A percentile compares a stretch with the other conserved stretches of the same genome.
Evolutionary conservation across 2,113 vertebrate genomes (phyloP).

Genomic region (Bolborhynchus lineola): DNA sequence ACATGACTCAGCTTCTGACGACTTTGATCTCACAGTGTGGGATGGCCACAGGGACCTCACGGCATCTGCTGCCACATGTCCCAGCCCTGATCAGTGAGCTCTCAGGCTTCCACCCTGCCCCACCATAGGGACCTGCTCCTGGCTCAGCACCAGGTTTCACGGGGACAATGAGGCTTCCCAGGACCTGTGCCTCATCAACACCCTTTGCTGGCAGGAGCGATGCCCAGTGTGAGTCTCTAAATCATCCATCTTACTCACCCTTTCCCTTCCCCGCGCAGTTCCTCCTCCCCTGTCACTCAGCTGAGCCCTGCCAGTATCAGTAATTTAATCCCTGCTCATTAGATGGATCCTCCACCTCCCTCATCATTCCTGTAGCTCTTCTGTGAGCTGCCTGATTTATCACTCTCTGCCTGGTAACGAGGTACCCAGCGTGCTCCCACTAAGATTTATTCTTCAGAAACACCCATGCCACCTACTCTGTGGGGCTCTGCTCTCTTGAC

Average conservation of each 20-base stretch:
- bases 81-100: rapidly evolving
- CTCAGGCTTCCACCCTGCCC: neutral
- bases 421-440: neutral
- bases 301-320: conserved; percentile 21
- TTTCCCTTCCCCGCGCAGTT: neutral
- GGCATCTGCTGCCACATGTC: rapidly evolving
- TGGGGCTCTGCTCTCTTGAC: neutral
- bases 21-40: neutral
- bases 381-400: conserved; percentile 55
- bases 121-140: neutral
- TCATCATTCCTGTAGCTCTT: conserved; percentile 58
- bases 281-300: conserved; percentile 8
- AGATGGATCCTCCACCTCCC: conserved; percentile 51
- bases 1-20: neutral
- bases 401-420: conserved; percentile 39
- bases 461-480: conserved; percentile 8
- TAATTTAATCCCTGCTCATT: conserved; percentile 57
- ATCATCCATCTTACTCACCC: neutral
- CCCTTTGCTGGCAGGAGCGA: neutral
- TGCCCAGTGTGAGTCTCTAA: neutral
- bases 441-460: conserved; percentile 32
- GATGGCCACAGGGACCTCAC: neutral
- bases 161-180: neutral
- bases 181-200: neutral
- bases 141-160: neutral